phyloP scores from a whole-genome alignment of 2,888 invertebrate genomes.

The Drosophila atripex region DNA sequence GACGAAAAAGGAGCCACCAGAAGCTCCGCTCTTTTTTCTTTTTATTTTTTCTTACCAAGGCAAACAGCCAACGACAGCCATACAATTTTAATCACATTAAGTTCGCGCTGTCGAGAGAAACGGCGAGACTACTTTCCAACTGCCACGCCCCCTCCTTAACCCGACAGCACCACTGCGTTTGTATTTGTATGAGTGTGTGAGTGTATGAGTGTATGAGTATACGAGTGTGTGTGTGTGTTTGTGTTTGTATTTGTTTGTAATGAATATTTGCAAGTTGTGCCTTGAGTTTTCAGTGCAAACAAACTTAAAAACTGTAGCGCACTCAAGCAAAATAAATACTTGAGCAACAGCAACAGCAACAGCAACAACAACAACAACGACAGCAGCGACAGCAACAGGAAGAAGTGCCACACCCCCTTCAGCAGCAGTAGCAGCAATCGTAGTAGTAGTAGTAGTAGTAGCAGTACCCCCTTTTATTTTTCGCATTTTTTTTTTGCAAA shows the following conservation, averaged over 20 bases:
- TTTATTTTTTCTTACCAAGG: constrained; percentile 22
- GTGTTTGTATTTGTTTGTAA: constrained; percentile 57
- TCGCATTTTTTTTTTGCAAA: constrained; percentile 16
- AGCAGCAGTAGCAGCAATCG: neutral
- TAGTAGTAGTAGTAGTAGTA: neutral
- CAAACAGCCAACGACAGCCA: constrained; percentile 56
- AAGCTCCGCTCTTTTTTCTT: constrained; percentile 4
- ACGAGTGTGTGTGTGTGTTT: neutral
- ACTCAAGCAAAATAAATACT: constrained; percentile 77
- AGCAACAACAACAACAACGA: constrained; percentile 1
- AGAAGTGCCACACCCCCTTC: constrained; percentile 11
- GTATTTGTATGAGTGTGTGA: neutral
- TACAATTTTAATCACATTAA: constrained; percentile 77
- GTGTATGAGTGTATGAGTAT: neutral
- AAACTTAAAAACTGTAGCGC: constrained; percentile 78
- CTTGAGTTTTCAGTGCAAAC: constrained; percentile 69
- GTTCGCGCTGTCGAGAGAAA: constrained; percentile 52
- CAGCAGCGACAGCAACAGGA: constrained; percentile 4
- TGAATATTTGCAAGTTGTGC: constrained; percentile 74
- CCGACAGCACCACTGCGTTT: neutral
- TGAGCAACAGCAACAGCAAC: constrained; percentile 44
- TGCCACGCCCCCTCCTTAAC: neutral
- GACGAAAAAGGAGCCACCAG: neutral
- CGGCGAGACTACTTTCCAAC: constrained; percentile 28
- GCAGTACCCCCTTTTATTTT: neutral